Base-by-base conservation (phyloP, 1,140 invertebrate species). In the Drosophila aff. region DNA sequence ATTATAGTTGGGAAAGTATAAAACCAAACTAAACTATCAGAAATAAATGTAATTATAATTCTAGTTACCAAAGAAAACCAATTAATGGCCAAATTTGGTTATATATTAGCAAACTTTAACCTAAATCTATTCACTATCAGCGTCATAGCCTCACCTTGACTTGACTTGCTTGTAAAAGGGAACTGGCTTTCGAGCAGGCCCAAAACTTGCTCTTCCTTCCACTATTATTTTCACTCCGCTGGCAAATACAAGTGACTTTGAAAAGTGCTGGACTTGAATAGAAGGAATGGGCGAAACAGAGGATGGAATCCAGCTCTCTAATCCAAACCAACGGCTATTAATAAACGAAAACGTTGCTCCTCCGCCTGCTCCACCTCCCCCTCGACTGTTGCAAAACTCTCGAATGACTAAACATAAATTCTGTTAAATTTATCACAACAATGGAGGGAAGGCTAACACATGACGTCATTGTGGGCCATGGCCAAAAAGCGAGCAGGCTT, bases 351-450 rank as follows among this genome's bases (percentile, higher is more conserved):
- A 57, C 33, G 60, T 15, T 73, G 21, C 18, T 73, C 31, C 28
- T 1, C n/a, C 18, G 15, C 6, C 23, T 73, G 21, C 18, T 73
- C 31, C 28, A 7, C n/a, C 18, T 16, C 6, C 23, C 21, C n/a
- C 38, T 31, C 53, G 8, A 28, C 23, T 36, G 44, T 38, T 79
- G 65, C 65, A 81, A 69, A 80, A 49, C 76, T 80, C 61, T 67
- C 79, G 50, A 82, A 82, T 82, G 82, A 82, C 82, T 87, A 79
- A 86, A 77, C 76, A 87, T 77, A 82, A 76, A 87, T 87, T 87
- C 55, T 65, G 65, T 87, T 79, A 76, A 83, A 82, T 82, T 73
- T 87, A 79, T 69, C 62, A 73, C 83, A 83, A 79, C 79, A 81
- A 79, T 73, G 67, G 61, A 68, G 44, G 62, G 75, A 44, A 69